Evolutionary conservation across 1,140 invertebrate species (phyloP), one percentile per base, ranked within the genome.

Genomic region (Drosophila kikkawai): DNA sequence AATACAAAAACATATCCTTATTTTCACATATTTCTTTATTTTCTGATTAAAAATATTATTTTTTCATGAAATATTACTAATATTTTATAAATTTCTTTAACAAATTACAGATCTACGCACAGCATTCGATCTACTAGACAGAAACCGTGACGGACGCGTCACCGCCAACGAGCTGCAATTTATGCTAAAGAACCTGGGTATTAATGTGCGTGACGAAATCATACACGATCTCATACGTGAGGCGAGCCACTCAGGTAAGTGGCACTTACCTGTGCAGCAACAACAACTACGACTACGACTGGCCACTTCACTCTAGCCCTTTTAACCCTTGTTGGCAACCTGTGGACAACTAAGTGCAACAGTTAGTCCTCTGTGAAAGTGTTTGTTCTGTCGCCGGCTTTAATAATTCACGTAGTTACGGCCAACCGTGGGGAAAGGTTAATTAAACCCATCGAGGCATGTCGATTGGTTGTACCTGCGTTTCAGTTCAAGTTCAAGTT

Each of bases 151-250:
- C 93, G 96, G 96, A 11, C 94, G 95, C 82, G 94, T 96, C 42
- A 96, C 95, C 36, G 94, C 95, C 8, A 94, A 94, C 36, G 96
- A 97, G 91, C 92, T 97, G 77, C 96, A 96, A 92, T 94, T 94
- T 86, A 97, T 97, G 96, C 93, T 97, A 45, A 94, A 94, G 64
- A 96, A 95, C 91, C 94, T 97, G 65, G 96, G 96, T 75, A 96
- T 97, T 70, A 94, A 95, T 80, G 94, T 96, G 80, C 94, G 95
- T 77, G 95, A 96, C 79, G 95, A 96, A 91, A 93, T 96, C 74
- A 94, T 96, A 50, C 93, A 95, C 63, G 94, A 96, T 82, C 94
- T 96, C 73, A 95, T 96, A 75, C 94, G 95, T 82, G 95, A 95
- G 90, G 96, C 95, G 32, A 96, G 95, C 91, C 94, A 95, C 92